Conservation (phyloP, 2,797 vertebrate genomes). For the Nyctalus aviator region DNA sequence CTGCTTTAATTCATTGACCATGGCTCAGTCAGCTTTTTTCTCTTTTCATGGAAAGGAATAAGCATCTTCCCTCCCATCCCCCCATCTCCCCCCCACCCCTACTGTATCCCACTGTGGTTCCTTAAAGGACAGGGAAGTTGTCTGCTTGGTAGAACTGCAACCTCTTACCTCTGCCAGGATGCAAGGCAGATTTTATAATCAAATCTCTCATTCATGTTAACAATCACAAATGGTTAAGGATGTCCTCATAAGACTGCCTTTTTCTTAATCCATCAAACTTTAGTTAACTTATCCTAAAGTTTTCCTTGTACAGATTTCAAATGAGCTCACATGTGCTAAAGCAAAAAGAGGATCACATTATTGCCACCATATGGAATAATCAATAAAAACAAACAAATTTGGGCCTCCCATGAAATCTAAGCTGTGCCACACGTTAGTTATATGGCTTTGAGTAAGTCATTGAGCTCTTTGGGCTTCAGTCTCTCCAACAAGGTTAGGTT, state of each 20-base stretch:
- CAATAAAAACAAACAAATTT: not conserved
- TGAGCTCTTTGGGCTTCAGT: not conserved
- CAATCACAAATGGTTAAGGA: not conserved
- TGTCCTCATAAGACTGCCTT: not conserved
- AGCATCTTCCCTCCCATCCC: not conserved
- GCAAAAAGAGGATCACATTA: not conserved
- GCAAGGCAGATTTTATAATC: not conserved
- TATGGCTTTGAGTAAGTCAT: not conserved
- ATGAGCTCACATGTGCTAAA: not conserved
- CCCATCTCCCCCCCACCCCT: too few species aligned
- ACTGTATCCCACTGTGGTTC: not conserved
- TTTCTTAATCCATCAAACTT: not conserved
- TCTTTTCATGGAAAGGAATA: not conserved
- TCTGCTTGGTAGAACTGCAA: not conserved
- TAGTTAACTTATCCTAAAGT: not conserved
- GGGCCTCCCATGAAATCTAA: not conserved
- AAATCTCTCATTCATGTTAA: not conserved
- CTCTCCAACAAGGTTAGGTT: not conserved
- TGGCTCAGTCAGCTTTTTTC: slow-evolving; percentile 66
- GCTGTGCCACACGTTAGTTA: not conserved
- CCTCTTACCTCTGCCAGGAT: not conserved
- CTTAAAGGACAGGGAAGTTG: not conserved
- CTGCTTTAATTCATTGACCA: slow-evolving; percentile 87
- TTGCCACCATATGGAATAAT: slow-evolving; percentile 1
- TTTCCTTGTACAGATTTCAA: not conserved